Base-by-base conservation (phyloP, 2,888 invertebrate species). In the Miltochrista miniata region DNA sequence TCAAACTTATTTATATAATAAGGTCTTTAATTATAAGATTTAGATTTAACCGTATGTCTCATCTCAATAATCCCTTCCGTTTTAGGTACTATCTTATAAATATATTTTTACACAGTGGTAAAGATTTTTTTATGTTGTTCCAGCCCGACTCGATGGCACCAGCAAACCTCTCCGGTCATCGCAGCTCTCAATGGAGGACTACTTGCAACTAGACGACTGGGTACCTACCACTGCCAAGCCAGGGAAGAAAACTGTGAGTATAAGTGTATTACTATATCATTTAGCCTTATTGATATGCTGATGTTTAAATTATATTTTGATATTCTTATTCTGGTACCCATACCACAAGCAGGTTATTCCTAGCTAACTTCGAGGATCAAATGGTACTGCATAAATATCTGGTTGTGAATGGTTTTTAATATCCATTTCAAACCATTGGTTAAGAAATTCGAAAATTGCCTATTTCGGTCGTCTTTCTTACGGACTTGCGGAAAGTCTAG, bases 91-190 rank as follows among this genome's bases (percentile, higher is more conserved):
- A n/a, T 9, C 18, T 13, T 35, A n/a, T n/a, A 12, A 1, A 13
- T 5, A 13, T 15, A 4, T 36, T 29, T 10, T 34, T 56, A 46
- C 42, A 51, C 15, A 49, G 24, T 72, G 52, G 73, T 61, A 56
- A 56, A 51, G n/a, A 30, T 15, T 64, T 49, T 52, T 61, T 74
- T 81, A 69, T 53, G 61, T 83, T 87, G 89, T 94, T 93, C 18
- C 93, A 98, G 98, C 98, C 74, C 96, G 97, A 57, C 94, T 99
- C 85, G 99, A 98, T 92, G 98, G 98, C 58, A 95, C 96, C 68
- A 95, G 92, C 80, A 96, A 95, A 80, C 95, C 95, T 45, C 92
- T 95, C 55, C 93, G 95, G 55, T 93, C 95, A 55, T 93, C 94
- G 52, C 93, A 94, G 52, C 92, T 94, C 73, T 96, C 97, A 52